A percentile compares a stretch with the other conserved stretches of the same genome.
Evolutionary conservation across 2,113 vertebrate genomes (phyloP).

Genomic region (Eira barbara): DNA sequence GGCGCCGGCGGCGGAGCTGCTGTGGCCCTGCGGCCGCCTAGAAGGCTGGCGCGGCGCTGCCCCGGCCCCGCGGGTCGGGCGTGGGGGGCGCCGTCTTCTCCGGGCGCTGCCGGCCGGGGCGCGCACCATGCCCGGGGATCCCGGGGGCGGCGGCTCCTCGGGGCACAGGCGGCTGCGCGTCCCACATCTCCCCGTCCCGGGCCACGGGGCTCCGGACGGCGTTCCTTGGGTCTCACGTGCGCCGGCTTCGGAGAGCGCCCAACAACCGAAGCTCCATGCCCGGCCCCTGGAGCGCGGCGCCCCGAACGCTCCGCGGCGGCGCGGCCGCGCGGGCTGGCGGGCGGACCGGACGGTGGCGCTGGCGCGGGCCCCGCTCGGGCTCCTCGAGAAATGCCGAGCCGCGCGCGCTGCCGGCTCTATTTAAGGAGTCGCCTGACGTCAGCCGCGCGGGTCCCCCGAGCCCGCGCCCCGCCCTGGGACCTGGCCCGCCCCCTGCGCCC

Average conservation of each 20-base stretch:
- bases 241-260: constrained; percentile 49
- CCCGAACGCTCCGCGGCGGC: background rate
- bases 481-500: constrained; percentile 60
- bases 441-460: constrained; percentile 77
- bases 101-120: constrained; percentile 14
- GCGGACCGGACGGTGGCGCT: constrained; percentile 65
- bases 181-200: constrained; percentile 24
- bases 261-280: constrained; percentile 56
- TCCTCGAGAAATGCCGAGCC: constrained; percentile 75
- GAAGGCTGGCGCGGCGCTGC: constrained; percentile 50
- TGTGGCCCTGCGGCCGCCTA: constrained; percentile 63
- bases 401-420: constrained; percentile 80
- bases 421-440: constrained; percentile 92
- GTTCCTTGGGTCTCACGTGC: background rate
- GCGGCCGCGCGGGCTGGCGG: background rate
- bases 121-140: constrained; percentile 43
- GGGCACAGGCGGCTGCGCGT: background rate
- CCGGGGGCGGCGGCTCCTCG: constrained; percentile 37
- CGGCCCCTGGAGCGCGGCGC: background rate
- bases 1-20: constrained; percentile 60
- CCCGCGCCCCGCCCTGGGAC: constrained; percentile 64
- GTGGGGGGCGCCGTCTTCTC: constrained; percentile 40
- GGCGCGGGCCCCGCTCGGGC: constrained; percentile 29
- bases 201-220: background rate
- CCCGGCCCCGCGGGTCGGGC: background rate